phyloP scores from a whole-genome alignment of 1,140 invertebrate genomes.

The Drosophila guanche region DNA sequence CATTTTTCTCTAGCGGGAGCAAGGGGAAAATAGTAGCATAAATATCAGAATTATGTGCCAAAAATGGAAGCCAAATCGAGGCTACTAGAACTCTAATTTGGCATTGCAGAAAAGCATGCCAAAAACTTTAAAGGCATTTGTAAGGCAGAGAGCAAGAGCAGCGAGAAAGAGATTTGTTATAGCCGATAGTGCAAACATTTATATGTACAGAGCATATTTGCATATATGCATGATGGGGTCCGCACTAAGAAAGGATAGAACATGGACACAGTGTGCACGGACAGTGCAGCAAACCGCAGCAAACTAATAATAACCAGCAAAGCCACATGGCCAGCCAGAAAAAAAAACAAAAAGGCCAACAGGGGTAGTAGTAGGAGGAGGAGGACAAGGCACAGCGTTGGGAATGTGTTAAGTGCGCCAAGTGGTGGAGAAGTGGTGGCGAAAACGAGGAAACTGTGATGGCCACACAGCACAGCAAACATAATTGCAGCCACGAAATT shows the following conservation, averaged over 20 bases:
- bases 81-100: slow-evolving; percentile 2
- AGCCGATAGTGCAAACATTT: slow-evolving; percentile 60
- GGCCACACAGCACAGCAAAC: slow-evolving; percentile 70
- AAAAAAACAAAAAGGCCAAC: neutral
- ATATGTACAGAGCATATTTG: slow-evolving; percentile 30
- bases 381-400: neutral
- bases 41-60: slow-evolving; percentile 6
- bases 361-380: neutral
- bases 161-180: slow-evolving; percentile 22
- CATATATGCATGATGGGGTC: slow-evolving; percentile 52
- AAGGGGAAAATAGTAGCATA: slow-evolving; percentile 4
- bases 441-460: slow-evolving; percentile 6
- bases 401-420: slow-evolving; percentile 52
- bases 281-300: slow-evolving; percentile 61
- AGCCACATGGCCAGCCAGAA: slow-evolving; percentile 54
- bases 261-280: slow-evolving; percentile 44
- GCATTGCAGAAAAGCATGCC: slow-evolving; percentile 31
- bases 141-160: slow-evolving; percentile 37
- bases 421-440: slow-evolving; percentile 6
- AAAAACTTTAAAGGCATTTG: slow-evolving; percentile 40
- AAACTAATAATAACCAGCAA: slow-evolving; percentile 78
- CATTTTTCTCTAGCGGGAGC: neutral
- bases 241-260: slow-evolving; percentile 51
- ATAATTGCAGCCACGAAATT: slow-evolving; percentile 81
- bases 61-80: slow-evolving; percentile 12